Base-by-base conservation (phyloP, 2,888 invertebrate genomes). In the Amorpha juglandis region DNA sequence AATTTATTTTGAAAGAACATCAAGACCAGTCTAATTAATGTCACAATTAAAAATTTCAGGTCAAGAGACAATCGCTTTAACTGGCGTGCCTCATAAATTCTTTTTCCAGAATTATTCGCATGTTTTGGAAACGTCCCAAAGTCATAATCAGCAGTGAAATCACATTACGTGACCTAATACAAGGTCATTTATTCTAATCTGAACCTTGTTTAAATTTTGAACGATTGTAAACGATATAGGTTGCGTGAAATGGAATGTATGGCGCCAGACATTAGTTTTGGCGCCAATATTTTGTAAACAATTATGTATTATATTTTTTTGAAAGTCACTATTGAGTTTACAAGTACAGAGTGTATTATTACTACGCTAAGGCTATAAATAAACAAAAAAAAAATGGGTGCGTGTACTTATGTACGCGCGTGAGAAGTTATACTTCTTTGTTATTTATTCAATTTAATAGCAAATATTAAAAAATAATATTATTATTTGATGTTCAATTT, bases 61-160 rank as follows among this genome's bases (percentile, higher is more conserved):
- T 11, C 42, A 58, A 58, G 38, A 58, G 52, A 27, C 38, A 58
- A 58, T 42, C 12, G 19, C 27, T 58, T 38, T 47, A 67, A 63
- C 52, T 65, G 53, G 47, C 16, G 14, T 16, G 52, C 42, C 21
- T 58, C 42, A 38, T 21, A 58, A 47, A 63, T 63, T 66, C 35
- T 62, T 69, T 67, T 48, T 70, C 69, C 69, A 70, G 62, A 66
- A 58, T 66, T 65, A 69, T 70, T 70, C 33, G 58, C 35, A 42
- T 65, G 55, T 78, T 35, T 65, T 84, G 81, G 81, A 79, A 76
- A 73, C 69, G 62, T 67, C 71, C 83, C 82, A 82, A 81, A 67
- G 67, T 52, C 62, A 63, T 66, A 66, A 72, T 69, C 68, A 71
- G 63, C 53, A 63, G 35, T 35, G 50, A 38, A 48, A 63, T 45